phyloP scores from a whole-genome alignment of 2,888 invertebrate genomes.

The Saturnia pavonia region DNA sequence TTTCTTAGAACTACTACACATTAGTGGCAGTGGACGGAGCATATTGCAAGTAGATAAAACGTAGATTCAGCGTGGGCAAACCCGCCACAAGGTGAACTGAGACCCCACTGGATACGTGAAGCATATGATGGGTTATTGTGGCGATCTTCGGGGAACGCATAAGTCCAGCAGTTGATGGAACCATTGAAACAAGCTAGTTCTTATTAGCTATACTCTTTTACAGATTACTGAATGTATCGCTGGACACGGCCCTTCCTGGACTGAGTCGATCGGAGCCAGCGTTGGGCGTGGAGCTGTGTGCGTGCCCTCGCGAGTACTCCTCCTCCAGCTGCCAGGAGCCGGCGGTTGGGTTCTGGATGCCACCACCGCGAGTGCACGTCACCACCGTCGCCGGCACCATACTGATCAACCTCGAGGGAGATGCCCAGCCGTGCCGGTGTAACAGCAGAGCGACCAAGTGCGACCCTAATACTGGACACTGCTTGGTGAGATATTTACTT shows the following conservation, averaged over 20 bases:
- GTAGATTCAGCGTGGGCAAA: no score
- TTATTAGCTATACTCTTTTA: background rate
- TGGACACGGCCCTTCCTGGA: slow-evolving; percentile 90
- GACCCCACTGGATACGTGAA: no score
- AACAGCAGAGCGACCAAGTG: slow-evolving; percentile 89
- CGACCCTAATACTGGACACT: slow-evolving; percentile 91
- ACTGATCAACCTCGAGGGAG: slow-evolving; percentile 90
- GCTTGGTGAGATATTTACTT: slow-evolving; percentile 83
- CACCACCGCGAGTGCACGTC: slow-evolving; percentile 67
- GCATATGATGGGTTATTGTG: no score
- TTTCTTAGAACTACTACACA: no score
- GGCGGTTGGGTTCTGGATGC: slow-evolving; percentile 90
- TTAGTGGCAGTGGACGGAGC: no score
- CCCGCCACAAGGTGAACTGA: no score
- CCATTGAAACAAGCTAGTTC: background rate
- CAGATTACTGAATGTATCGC: slow-evolving; percentile 86
- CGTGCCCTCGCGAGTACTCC: slow-evolving; percentile 90
- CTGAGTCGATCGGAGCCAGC: slow-evolving; percentile 86
- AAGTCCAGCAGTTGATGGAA: background rate
- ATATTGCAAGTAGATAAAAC: no score
- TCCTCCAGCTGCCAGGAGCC: slow-evolving; percentile 96
- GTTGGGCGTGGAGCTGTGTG: slow-evolving; percentile 92
- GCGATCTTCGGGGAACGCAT: no score
- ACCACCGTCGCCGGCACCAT: slow-evolving; percentile 84
- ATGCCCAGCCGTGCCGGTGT: slow-evolving; percentile 91